Base-by-base conservation (phyloP, 2,888 invertebrate genomes). In the Parnassius apollo region DNA sequence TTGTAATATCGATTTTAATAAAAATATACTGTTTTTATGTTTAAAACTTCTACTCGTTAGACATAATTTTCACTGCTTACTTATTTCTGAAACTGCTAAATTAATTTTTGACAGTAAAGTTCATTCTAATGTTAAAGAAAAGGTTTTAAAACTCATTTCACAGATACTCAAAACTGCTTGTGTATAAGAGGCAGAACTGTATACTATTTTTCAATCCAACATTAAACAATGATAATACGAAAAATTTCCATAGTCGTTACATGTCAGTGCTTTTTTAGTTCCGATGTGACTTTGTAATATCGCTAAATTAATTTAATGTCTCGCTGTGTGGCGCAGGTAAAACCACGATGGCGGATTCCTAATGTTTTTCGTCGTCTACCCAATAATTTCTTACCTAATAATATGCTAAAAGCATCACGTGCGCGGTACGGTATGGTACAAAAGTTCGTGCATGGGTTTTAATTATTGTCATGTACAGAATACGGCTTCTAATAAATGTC, bases 381-480 rank as follows among this genome's bases (percentile, higher is more conserved):
- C 74, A 74, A 77, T 76, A 78, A 78, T 79, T 80, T 74, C 73
- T 75, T 68, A 83, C 80, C 79, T 85, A 86, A 88, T 86, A 86
- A 84, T 86, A 88, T 86, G 86, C 84, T 81, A 83, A 85, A 80
- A 74, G 71, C 73, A 67, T 71, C 81, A 85, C 85, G 86, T 86
- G 78, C 87, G 76, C 67, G 88, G 90, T 71, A 90, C 91, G 80
- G 88, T 83, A 72, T 87, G 91, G 91, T 84, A 91, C 91, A 75
- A 74, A 67, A 72, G 75, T 91, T 91, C 91, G 91, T 91, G 91
- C 90, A 91, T 91, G 83, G 85, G 82, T 91, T 91, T 91, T 91
- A 91, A 91, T 91, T 91, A 91, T 90, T 88, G 81, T 88, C 90
- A 90, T 91, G 90, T 91, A 90, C 88, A 84, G 82, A 87, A 90